Conservation (phyloP, 2,888 invertebrate species). For the Priocnemis perturbator region DNA sequence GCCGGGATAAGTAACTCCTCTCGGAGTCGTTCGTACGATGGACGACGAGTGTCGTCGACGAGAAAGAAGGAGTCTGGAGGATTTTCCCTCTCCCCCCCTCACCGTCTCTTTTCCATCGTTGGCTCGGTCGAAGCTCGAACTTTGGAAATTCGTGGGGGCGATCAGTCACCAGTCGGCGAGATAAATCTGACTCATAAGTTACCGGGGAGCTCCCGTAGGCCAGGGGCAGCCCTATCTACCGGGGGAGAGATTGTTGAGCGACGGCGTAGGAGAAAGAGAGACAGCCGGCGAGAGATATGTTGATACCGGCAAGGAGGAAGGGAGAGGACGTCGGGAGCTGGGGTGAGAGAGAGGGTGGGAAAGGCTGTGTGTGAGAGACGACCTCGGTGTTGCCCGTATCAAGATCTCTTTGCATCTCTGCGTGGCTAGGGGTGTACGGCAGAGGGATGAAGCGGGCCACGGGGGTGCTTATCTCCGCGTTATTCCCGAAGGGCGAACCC, state of each 20-base stretch:
- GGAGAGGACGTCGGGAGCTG: conserved; percentile 29
- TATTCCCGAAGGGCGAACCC: conserved; percentile 74
- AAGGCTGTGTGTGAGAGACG: conserved; percentile 40
- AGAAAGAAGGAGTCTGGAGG: no score
- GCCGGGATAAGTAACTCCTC: no score
- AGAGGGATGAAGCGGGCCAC: conserved; percentile 48
- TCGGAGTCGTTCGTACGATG: no score
- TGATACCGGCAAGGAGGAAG: conserved; percentile 55
- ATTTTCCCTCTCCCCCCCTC: not conserved
- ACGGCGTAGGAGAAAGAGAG: conserved; percentile 2
- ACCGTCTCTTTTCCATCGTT: conserved; percentile 16
- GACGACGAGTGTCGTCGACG: no score
- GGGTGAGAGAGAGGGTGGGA: conserved; percentile 25
- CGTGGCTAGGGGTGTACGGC: conserved; percentile 53
- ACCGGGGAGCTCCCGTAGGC: conserved; percentile 63
- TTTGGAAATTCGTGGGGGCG: conserved; percentile 63
- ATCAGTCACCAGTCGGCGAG: conserved; percentile 70
- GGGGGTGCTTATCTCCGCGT: conserved; percentile 71
- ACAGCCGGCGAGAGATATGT: not conserved
- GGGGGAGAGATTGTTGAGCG: not conserved
- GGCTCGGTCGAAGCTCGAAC: conserved; percentile 54
- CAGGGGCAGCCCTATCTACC: conserved; percentile 53
- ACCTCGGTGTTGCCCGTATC: conserved; percentile 67
- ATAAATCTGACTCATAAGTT: conserved; percentile 75
- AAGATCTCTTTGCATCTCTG: conserved; percentile 74